These are phyloP conservation scores for Sclerodermus sp. DNA, from an alignment of 2,888 invertebrate species.

Conservation along the genomic window DNA sequence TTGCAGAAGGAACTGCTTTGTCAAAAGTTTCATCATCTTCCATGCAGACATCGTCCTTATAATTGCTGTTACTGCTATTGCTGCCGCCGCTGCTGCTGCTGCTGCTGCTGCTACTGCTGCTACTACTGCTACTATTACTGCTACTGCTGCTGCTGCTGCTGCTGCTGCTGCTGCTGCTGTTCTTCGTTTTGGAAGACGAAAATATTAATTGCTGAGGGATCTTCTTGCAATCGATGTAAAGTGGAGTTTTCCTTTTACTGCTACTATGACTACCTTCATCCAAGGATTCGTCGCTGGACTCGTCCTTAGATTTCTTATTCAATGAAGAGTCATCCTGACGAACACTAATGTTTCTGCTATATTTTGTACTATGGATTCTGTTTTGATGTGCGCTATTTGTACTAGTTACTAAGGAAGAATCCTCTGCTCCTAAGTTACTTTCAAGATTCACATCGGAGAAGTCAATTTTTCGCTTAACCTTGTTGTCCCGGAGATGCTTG, in stretches of 20 bases:
- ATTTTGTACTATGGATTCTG: conserved; percentile 44
- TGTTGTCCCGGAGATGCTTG: conserved; percentile 20
- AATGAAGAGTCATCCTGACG: too few species aligned
- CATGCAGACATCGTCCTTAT: background rate
- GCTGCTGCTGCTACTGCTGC: too few species aligned
- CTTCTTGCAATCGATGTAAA: background rate
- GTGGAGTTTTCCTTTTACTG: too few species aligned
- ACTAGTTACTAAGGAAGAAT: conserved; percentile 23
- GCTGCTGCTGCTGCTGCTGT: conserved; percentile 11
- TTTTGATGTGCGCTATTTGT: conserved; percentile 37
- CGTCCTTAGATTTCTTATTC: too few species aligned
- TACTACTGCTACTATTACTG: too few species aligned
- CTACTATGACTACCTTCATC: background rate
- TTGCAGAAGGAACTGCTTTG: conserved; percentile 66
- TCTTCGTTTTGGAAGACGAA: conserved; percentile 20
- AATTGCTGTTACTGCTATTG: too few species aligned
- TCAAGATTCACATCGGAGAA: conserved; percentile 24
- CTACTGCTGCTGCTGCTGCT: too few species aligned
- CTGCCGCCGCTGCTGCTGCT: too few species aligned
- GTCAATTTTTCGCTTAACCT: conserved; percentile 38
- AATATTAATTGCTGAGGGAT: conserved; percentile 20
- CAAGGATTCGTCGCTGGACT: background rate
- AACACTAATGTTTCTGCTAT: conserved; percentile 1
- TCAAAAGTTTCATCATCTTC: conserved; percentile 36
- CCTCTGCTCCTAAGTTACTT: conserved; percentile 5